Conservation (phyloP, 2,888 invertebrate genomes). For the Harpalus rubripes region DNA sequence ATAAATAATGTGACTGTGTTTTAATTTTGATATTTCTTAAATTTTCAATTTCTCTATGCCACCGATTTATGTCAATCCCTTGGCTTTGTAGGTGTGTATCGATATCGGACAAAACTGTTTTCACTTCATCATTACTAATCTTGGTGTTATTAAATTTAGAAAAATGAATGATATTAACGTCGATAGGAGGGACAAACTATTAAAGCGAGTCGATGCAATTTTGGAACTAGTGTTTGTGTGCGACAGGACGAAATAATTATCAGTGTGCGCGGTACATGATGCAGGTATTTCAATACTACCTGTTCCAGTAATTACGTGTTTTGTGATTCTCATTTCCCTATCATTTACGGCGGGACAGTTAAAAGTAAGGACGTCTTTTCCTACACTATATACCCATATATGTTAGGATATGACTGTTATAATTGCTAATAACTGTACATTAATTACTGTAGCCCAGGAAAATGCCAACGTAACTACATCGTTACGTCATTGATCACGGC, state of each 20-base stretch:
- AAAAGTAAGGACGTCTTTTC: neutral
- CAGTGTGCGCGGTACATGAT: neutral
- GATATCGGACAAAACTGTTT: neutral
- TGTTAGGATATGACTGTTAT: too few relatives aligned
- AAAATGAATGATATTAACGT: neutral
- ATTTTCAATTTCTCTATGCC: neutral
- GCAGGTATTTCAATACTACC: slow-evolving; percentile 1
- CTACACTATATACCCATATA: slow-evolving; percentile 25
- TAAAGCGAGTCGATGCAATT: neutral
- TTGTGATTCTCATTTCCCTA: neutral
- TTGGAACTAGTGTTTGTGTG: neutral
- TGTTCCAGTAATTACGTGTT: neutral
- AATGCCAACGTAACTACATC: too few relatives aligned
- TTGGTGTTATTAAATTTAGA: neutral
- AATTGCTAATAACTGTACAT: too few relatives aligned
- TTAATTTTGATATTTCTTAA: neutral
- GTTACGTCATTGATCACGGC: too few relatives aligned
- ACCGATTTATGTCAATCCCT: neutral
- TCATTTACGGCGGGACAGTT: slow-evolving; percentile 6
- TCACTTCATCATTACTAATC: neutral
- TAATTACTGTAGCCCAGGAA: too few relatives aligned
- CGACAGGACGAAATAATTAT: neutral
- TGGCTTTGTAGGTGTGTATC: neutral
- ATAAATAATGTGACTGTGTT: too few relatives aligned
- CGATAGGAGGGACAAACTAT: neutral